Evolutionary conservation across 2,797 vertebrate genomes (phyloP).

Genomic region (Enteromius argenteus): DNA sequence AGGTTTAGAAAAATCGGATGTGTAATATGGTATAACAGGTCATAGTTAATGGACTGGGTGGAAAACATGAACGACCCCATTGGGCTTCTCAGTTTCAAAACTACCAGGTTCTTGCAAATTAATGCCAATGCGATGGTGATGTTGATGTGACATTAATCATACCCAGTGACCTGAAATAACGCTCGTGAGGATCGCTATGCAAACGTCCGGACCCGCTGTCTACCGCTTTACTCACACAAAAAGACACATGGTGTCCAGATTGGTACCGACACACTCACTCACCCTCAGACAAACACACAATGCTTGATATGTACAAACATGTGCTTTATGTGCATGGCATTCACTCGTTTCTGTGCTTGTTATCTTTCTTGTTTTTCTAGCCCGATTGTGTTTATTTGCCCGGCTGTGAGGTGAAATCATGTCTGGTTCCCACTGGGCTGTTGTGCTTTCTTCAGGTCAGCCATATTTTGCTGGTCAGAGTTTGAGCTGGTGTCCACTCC

Average conservation of each 20-base stretch:
- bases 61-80: slow-evolving; percentile 43
- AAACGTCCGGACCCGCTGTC: slow-evolving; percentile 33
- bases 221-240: slow-evolving; percentile 2
- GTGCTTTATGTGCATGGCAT: not conserved
- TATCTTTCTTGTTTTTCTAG: slow-evolving; percentile 31
- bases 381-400: slow-evolving; percentile 41
- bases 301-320: slow-evolving; percentile 33
- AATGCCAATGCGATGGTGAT: slow-evolving; percentile 39
- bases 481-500: slow-evolving; percentile 19
- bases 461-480: slow-evolving; percentile 19
- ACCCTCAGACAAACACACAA: slow-evolving; percentile 4
- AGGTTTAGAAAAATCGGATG: slow-evolving; percentile 22
- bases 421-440: slow-evolving; percentile 47
- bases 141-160: slow-evolving; percentile 49
- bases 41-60: slow-evolving; percentile 43
- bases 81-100: slow-evolving; percentile 51
- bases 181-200: slow-evolving; percentile 2
- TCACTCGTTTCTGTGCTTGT: slow-evolving; percentile 33
- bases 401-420: slow-evolving; percentile 48
- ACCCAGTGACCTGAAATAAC: slow-evolving; percentile 29
- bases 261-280: not conserved
- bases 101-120: slow-evolving; percentile 28
- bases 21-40: slow-evolving; percentile 35
- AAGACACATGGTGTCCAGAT: slow-evolving; percentile 38
- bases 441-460: slow-evolving; percentile 38